Percentiles rank a stretch among this genome's conserved stretches.
Evolutionary conservation across 2,113 vertebrate species (phyloP).

Genomic region (Bagarius yarrelli): DNA sequence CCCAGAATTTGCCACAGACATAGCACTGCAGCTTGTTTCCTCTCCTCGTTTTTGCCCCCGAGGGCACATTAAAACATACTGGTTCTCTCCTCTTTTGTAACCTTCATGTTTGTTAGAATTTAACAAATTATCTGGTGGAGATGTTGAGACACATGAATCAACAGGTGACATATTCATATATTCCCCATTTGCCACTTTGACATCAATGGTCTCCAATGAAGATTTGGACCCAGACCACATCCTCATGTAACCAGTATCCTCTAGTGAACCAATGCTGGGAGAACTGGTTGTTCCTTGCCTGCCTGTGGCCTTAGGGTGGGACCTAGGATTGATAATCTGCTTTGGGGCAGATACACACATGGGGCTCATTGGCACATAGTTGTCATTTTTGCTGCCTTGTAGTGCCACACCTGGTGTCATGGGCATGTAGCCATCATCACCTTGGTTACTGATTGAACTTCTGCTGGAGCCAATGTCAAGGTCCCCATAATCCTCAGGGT

Average conservation of each 20-base stretch:
- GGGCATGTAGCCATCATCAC: conserved; percentile 89
- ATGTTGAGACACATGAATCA: conserved; percentile 68
- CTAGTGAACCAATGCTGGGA: conserved; percentile 78
- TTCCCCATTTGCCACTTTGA: conserved; percentile 77
- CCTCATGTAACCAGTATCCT: conserved; percentile 89
- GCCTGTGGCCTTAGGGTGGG: conserved; percentile 59
- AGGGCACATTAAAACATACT: conserved; percentile 89
- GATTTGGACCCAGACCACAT: conserved; percentile 88
- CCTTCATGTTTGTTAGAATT: conserved; percentile 63
- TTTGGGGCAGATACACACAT: conserved; percentile 92
- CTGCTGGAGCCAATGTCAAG: conserved; percentile 75
- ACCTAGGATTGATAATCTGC: conserved; percentile 86
- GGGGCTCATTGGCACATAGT: conserved; percentile 94
- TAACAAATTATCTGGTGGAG: conserved; percentile 71
- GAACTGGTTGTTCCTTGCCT: conserved; percentile 74
- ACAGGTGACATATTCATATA: conserved; percentile 93
- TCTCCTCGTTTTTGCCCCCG: conserved; percentile 78
- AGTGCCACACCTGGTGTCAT: conserved; percentile 83
- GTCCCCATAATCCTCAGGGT: conserved; percentile 87
- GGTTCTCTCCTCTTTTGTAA: conserved; percentile 69
- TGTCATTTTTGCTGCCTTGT: conserved; percentile 64
- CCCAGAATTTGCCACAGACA: conserved; percentile 37
- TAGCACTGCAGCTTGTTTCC: conserved; percentile 60
- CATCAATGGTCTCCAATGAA: conserved; percentile 77
- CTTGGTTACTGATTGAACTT: conserved; percentile 69